These are phyloP conservation scores for Diuraphis noxia DNA, from an alignment of 1,140 invertebrate genomes.

Conservation along the genomic window DNA sequence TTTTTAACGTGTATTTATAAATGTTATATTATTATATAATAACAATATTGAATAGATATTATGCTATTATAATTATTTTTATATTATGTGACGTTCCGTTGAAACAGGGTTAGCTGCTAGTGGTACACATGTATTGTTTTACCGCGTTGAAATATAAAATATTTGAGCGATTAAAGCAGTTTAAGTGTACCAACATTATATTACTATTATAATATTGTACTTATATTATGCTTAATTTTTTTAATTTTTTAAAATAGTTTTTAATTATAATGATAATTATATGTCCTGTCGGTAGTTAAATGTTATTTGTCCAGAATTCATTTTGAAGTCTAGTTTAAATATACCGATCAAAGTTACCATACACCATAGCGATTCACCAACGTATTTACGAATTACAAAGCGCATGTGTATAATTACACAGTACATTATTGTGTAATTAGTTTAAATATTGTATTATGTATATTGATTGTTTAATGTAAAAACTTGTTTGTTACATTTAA, in stretches of 20 bases:
- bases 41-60: not conserved
- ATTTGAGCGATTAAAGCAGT: not conserved
- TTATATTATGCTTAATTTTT: not conserved
- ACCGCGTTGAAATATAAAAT: not conserved
- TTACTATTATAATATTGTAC: not conserved
- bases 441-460: not conserved
- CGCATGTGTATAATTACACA: too few relatives aligned
- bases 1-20: constrained; percentile 6
- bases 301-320: not conserved
- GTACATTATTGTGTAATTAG: not conserved
- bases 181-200: not conserved
- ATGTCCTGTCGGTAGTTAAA: not conserved
- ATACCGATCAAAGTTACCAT: not conserved
- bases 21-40: constrained; percentile 14
- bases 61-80: not conserved
- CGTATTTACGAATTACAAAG: not conserved
- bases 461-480: not conserved
- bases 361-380: not conserved
- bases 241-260: not conserved
- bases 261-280: not conserved
- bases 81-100: not conserved
- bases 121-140: not conserved
- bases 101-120: not conserved
- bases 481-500: not conserved
- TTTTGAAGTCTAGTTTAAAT: not conserved